phyloP scores from a whole-genome alignment of 2,113 vertebrate species.

The Semnornis frantzii region DNA sequence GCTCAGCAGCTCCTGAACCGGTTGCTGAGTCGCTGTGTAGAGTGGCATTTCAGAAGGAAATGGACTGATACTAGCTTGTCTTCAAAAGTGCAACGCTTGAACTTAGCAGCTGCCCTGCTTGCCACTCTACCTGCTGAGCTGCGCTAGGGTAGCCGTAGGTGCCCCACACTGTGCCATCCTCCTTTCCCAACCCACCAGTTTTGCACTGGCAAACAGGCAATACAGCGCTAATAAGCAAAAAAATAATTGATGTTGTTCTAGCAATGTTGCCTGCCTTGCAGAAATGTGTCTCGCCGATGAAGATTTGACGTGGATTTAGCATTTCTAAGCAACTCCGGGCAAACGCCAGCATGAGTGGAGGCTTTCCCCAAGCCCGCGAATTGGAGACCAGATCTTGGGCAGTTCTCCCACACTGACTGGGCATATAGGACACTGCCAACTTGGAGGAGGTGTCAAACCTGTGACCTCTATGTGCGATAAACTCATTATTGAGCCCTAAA shows the following conservation, averaged over 20 bases:
- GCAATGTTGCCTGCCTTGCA: background rate
- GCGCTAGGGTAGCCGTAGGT: no score
- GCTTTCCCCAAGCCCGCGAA: fast-evolving
- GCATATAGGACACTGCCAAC: background rate
- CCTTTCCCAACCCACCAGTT: background rate
- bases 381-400: fast-evolving
- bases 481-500: background rate
- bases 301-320: fast-evolving
- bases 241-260: background rate
- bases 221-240: no score
- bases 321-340: fast-evolving
- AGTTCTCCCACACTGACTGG: fast-evolving
- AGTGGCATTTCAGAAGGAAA: background rate
- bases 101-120: background rate
- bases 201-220: background rate
- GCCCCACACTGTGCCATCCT: background rate
- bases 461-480: background rate
- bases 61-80: background rate
- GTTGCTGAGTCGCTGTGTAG: background rate
- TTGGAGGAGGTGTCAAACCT: background rate
- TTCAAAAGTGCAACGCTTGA: fast-evolving
- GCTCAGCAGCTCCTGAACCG: background rate
- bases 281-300: background rate
- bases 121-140: background rate
- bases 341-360: background rate